These are phyloP conservation scores for Meleagris gallopavo DNA, from an alignment of 2,113 vertebrate species.

Conservation along the genomic window DNA sequence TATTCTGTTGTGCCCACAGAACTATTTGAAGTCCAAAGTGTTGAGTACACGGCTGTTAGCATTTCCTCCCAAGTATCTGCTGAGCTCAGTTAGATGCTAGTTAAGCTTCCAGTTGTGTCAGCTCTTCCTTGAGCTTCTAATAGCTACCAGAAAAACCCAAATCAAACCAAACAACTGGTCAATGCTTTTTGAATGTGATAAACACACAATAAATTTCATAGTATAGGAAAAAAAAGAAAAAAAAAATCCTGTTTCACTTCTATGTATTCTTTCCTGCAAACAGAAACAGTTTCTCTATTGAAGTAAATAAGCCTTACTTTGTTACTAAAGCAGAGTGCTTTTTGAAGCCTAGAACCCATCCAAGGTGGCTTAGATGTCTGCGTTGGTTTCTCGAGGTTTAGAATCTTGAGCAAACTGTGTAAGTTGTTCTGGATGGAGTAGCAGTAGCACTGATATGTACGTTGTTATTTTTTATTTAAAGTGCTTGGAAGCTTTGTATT, in stretches of 20 bases:
- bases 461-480: not conserved
- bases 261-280: slow-evolving; percentile 87
- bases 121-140: slow-evolving; percentile 51
- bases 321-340: slow-evolving; percentile 55
- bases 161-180: slow-evolving; percentile 35
- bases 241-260: slow-evolving; percentile 51
- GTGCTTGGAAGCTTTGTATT: slow-evolving; percentile 14
- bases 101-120: slow-evolving; percentile 33
- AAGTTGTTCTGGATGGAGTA: not conserved
- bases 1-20: not conserved
- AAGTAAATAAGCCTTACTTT: slow-evolving; percentile 39
- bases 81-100: not conserved
- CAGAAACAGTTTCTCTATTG: slow-evolving; percentile 76
- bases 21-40: not conserved
- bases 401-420: not conserved
- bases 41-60: not conserved
- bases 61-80: not conserved
- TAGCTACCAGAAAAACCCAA: slow-evolving; percentile 3
- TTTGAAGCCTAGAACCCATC: slow-evolving; percentile 17
- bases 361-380: not conserved
- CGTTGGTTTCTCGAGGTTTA: slow-evolving; percentile 27
- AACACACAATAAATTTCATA: slow-evolving; percentile 79
- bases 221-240: not conserved
- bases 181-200: slow-evolving; percentile 85
- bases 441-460: not conserved